Base-by-base conservation (phyloP, 2,888 invertebrate genomes). In the Orthosia incerta region DNA sequence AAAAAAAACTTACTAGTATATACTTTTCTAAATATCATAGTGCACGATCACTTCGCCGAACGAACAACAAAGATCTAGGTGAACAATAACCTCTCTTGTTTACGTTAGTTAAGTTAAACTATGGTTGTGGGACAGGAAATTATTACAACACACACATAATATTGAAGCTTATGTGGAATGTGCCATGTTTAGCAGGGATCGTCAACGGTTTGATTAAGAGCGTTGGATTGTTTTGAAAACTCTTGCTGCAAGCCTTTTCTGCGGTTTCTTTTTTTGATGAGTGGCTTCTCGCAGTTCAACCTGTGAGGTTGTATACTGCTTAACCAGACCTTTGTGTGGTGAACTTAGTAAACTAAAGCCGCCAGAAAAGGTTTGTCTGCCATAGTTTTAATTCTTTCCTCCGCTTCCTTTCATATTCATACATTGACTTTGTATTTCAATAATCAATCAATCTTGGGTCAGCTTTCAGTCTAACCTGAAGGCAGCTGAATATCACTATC, bases 11-110 rank as follows among this genome's bases (percentile, higher is more conserved):
- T 87, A 95, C 95, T 89, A 76, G 88, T 89, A 74, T 92, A 90
- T 80, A 92, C 69, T 86, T 87, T 91, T 79, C 89, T 90, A 85
- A 94, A 90, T 91, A 92, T 90, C 95, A 95, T 95, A 86, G 76
- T 85, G 77, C 89, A 90, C 92, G 76, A 81, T 87, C 88, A 79
- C 76, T 86, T 85, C 57, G 39, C 45, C 23, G 69, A 76, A 65
- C 66, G 69, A 71, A 76, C 87, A 83, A 88, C 82, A 87, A 80
- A 86, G 82, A 75, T 93, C 89, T 94, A 92, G 80, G 82, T 83
- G 82, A 72, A 79, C 74, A 85, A 82, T 86, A 81, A 73, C 76
- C 72, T 78, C 76, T 61, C 75, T 84, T 92, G 94, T 94, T 93
- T 93, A 90, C 88, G 79, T 82, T 84, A 72, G 68, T 65, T 68